These are phyloP conservation scores for Carabus problematicus DNA, from an alignment of 2,888 invertebrate species.

Conservation along the genomic window DNA sequence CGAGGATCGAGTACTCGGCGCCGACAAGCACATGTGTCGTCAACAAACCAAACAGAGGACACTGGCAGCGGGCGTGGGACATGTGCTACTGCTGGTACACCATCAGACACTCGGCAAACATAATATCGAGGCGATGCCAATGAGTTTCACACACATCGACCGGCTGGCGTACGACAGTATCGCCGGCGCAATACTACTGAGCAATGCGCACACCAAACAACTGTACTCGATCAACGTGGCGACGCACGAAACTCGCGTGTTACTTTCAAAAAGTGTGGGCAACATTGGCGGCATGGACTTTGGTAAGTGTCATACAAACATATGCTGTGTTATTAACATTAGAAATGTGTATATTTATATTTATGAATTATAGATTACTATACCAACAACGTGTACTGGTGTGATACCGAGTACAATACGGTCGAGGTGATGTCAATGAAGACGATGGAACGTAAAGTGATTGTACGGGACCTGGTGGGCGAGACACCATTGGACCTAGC, in stretches of 20 bases:
- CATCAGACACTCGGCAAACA: constrained; percentile 74
- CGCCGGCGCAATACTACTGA: constrained; percentile 62
- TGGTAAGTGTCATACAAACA: constrained; percentile 55
- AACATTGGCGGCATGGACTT: constrained; percentile 67
- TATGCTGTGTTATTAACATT: constrained; percentile 16
- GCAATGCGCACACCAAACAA: constrained; percentile 60
- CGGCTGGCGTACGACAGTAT: constrained; percentile 72
- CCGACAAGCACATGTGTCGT: constrained; percentile 66
- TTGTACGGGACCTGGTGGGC: constrained; percentile 66
- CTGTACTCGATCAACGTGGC: constrained; percentile 60
- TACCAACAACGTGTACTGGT: constrained; percentile 76
- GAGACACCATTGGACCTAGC: constrained; percentile 75
- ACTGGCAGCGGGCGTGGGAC: constrained; percentile 66
- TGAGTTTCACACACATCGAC: constrained; percentile 64
- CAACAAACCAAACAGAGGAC: constrained; percentile 59
- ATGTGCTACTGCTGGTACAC: constrained; percentile 67
- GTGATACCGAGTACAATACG: constrained; percentile 68
- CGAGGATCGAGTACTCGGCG: constrained; percentile 68
- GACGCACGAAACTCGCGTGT: constrained; percentile 46
- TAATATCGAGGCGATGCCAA: constrained; percentile 57
- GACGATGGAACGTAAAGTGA: constrained; percentile 65
- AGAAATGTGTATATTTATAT: no score
- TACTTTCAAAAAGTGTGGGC: constrained; percentile 60
- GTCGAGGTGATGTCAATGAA: constrained; percentile 72
- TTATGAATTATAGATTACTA: constrained; percentile 66